Evolutionary conservation across 2,797 vertebrate genomes (phyloP), one percentile per base, ranked within the genome.

Genomic region (Picus viridis): DNA sequence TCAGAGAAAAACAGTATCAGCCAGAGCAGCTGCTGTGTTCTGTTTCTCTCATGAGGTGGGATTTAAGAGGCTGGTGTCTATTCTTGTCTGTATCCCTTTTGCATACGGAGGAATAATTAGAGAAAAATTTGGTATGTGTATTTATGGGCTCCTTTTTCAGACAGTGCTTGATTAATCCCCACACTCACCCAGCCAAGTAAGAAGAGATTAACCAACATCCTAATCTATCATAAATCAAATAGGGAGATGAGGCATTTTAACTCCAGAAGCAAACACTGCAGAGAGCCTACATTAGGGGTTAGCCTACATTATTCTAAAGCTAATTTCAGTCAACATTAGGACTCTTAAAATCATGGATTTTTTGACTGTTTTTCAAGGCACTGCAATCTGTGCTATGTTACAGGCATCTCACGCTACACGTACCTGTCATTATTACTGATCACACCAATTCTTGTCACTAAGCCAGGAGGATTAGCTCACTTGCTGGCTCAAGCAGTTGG

Each of bases 91-190:
- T 30, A 53, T 43, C 54, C 59, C 56, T 20, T 29, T 69, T 82
- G 69, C 72, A 62, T 17, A n/a, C 17, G 62, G 54, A 34, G 51
- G 32, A 81, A 69, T 81, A 71, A 89, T 83, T 80, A 88, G 59
- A 67, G 67, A 77, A 77, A 89, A 80, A 39, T 65, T 41, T 74
- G 62, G 58, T 76, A 82, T 89, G 90, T 92, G 81, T 71, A 49
- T 93, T 86, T 89, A 74, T 54, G 65, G 51, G 51, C 34, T 81
- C 36, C 53, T 82, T 82, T 67, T 61, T 61, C 82, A 87, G 84
- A 89, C 88, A 61, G 16, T 57, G 27, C 49, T 68, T 83, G 90
- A 70, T 92, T 92, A 87, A 94, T 88, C 84, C 72, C 72, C n/a
- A 5, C 71, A 30, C 39, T 75, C 53, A 73, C 65, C 10, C 29